These are phyloP conservation scores for Agrotis clavis DNA, from an alignment of 2,888 invertebrate genomes.

Conservation along the genomic window DNA sequence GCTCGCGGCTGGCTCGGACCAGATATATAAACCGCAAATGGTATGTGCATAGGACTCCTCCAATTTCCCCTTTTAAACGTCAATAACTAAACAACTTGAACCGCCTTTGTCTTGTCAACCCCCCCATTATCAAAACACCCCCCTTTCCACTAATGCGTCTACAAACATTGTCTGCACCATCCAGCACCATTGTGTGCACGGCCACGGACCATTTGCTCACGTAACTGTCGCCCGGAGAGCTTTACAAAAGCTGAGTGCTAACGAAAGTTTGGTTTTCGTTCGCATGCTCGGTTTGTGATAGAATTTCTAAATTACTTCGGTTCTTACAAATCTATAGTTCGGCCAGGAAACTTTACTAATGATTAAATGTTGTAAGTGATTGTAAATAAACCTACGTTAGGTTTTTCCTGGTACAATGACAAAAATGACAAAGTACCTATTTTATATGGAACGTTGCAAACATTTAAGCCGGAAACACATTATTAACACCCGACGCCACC, in stretches of 20 bases:
- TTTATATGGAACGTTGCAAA: no score
- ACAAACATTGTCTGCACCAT: conserved; percentile 8
- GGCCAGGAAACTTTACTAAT: conserved; percentile 14
- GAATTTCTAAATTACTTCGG: conserved; percentile 56
- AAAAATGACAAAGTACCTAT: background rate
- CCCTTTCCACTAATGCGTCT: background rate
- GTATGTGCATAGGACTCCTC: background rate
- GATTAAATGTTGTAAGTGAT: conserved; percentile 28
- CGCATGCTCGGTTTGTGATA: conserved; percentile 50
- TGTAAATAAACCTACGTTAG: background rate
- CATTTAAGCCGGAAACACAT: no score
- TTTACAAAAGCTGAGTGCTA: conserved; percentile 61
- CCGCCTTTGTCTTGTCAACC: background rate
- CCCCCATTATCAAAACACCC: background rate
- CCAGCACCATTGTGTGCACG: conserved; percentile 21
- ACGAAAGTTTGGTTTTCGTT: conserved; percentile 53
- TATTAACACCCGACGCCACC: no score
- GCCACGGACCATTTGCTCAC: conserved; percentile 41
- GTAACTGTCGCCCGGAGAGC: conserved; percentile 58
- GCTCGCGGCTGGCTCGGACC: no score
- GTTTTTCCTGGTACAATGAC: background rate
- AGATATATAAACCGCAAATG: no score
- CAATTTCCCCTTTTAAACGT: background rate
- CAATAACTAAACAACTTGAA: background rate
- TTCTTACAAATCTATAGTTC: conserved; percentile 13